These are phyloP conservation scores for Pterophyllum scalare DNA, from an alignment of 2,113 vertebrate genomes.

Conservation along the genomic window DNA sequence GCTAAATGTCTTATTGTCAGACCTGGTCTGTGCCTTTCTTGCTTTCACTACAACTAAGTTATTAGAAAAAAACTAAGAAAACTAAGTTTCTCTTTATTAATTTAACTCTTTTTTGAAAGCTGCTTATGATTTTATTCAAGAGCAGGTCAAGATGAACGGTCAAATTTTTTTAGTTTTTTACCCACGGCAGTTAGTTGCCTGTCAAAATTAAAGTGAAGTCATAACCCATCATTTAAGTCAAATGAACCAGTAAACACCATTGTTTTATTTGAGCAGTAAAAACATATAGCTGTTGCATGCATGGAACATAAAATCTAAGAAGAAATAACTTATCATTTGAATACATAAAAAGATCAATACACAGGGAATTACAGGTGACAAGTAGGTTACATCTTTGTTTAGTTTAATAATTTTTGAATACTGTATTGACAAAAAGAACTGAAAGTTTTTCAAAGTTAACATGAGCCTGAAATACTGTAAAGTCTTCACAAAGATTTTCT, in stretches of 20 bases:
- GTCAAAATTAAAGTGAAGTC: background rate
- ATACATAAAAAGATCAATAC: background rate
- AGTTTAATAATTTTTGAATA: background rate
- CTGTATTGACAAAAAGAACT: background rate
- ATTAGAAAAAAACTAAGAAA: too few relatives aligned
- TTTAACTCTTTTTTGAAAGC: background rate
- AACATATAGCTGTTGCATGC: background rate
- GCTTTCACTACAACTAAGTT: background rate
- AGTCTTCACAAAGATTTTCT: background rate
- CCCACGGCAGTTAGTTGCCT: background rate
- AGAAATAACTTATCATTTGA: background rate
- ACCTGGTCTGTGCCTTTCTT: background rate
- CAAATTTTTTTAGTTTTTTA: background rate
- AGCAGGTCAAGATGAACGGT: background rate
- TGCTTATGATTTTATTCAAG: background rate
- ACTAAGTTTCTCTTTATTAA: background rate
- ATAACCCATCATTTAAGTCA: background rate
- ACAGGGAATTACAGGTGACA: background rate
- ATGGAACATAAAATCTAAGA: background rate
- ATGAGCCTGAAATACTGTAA: background rate
- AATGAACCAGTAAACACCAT: background rate
- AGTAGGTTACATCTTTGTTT: background rate
- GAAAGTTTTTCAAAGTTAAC: too few relatives aligned
- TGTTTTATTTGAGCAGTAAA: background rate
- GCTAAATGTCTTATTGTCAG: constrained; percentile 47